Percentiles rank a stretch among this genome's conserved stretches.
Evolutionary conservation across 2,113 vertebrate species (phyloP).

Genomic region (Synodontis membranacea): DNA sequence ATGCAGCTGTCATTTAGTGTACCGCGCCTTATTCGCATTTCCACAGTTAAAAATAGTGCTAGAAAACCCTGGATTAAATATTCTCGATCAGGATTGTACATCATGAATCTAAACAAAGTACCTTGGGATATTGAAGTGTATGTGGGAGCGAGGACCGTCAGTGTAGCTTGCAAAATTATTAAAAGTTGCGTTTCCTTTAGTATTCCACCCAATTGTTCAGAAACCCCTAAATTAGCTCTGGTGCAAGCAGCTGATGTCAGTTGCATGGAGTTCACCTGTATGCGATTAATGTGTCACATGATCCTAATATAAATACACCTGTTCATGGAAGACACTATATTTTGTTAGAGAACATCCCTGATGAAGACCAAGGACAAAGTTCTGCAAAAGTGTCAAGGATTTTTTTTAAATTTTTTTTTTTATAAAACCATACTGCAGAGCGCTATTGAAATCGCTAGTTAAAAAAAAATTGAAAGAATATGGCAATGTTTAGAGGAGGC

Average conservation of each 20-base stretch:
- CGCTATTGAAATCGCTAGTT: not conserved
- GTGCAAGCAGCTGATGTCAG: not conserved
- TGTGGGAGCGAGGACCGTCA: not conserved
- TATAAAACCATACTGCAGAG: not conserved
- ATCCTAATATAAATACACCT: not conserved
- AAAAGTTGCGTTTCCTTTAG: not conserved
- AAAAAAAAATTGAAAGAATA: not conserved
- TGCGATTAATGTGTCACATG: not conserved
- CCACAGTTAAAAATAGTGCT: not conserved
- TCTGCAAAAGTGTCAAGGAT: not conserved
- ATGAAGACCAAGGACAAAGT: not conserved
- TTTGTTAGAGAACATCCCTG: not conserved
- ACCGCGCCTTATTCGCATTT: not conserved
- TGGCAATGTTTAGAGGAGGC: not conserved
- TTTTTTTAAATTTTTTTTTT: not conserved
- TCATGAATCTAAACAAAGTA: not conserved
- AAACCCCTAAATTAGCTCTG: not conserved
- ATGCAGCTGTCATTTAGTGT: not conserved
- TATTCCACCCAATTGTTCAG: not conserved
- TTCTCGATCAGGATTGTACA: not conserved
- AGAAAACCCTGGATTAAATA: not conserved
- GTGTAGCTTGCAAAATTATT: not conserved
- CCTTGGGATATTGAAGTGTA: not conserved
- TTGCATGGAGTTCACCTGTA: too few species aligned
- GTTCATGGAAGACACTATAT: not conserved